These are phyloP conservation scores for Melipona beecheii DNA, from an alignment of 2,888 invertebrate species.

Conservation along the genomic window DNA sequence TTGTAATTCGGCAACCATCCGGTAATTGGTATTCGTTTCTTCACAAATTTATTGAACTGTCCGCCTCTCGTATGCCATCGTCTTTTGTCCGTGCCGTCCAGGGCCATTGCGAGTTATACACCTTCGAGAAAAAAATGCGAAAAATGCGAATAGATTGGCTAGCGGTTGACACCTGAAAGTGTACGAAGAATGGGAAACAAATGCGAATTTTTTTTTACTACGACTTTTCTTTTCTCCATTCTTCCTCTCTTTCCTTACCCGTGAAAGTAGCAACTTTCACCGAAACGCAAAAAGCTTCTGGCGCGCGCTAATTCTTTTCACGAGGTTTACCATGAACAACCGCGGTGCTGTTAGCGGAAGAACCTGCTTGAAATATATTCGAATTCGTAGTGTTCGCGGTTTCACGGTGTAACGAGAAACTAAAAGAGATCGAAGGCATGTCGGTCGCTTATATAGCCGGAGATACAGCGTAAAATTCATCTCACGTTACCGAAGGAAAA, in stretches of 20 bases:
- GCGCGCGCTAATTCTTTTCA: not conserved
- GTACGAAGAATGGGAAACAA: too few species aligned
- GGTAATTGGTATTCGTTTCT: constrained; percentile 87
- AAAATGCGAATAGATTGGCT: not conserved
- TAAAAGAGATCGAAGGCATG: constrained; percentile 55
- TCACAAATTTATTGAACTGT: constrained; percentile 70
- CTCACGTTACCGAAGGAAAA: constrained; percentile 55
- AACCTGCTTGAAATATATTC: not conserved
- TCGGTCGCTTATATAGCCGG: constrained; percentile 58
- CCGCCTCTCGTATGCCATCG: constrained; percentile 55
- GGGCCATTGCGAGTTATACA: constrained; percentile 52
- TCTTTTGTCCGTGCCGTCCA: constrained; percentile 57
- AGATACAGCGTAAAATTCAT: constrained; percentile 40
- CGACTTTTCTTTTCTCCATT: too few species aligned
- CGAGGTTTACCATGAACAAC: not conserved
- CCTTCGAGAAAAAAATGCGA: constrained; percentile 7
- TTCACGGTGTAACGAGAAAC: constrained; percentile 39
- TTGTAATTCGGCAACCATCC: constrained; percentile 92
- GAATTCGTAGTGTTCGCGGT: constrained; percentile 18
- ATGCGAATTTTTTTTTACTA: too few species aligned
- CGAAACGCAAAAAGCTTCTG: constrained; percentile 8
- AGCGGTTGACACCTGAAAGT: too few species aligned
- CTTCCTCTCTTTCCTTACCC: constrained; percentile 9
- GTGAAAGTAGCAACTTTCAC: constrained; percentile 57
- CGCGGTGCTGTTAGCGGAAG: not conserved